A percentile compares a stretch with the other conserved stretches of the same genome.
Conservation (phyloP, 2,113 vertebrate genomes). For the Pelodiscus sinensis region DNA sequence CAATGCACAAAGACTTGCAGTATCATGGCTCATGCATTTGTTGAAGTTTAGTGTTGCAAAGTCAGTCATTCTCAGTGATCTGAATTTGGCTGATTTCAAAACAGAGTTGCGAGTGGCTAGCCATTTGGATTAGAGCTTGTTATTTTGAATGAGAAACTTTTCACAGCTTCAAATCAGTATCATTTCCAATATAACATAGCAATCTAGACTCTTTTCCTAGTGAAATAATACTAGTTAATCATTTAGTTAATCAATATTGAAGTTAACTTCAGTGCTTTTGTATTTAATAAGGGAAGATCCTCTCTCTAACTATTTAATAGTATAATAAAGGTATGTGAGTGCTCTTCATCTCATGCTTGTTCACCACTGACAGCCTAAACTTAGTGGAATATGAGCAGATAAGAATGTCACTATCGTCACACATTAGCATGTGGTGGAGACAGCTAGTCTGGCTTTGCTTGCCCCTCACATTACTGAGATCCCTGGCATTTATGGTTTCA, state of each 20-base stretch:
- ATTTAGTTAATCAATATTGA: not conserved
- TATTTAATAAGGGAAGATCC: not conserved
- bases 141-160: not conserved
- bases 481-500: not conserved
- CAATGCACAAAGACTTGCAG: not conserved
- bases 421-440: not conserved
- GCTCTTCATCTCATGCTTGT: rapidly evolving
- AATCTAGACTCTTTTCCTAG: not conserved
- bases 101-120: not conserved
- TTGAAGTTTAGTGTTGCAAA: conserved; percentile 2
- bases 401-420: not conserved
- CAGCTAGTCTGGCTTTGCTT: not conserved
- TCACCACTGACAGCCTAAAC: not conserved
- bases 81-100: not conserved
- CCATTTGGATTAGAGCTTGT: not conserved
- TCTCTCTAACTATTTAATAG: not conserved
- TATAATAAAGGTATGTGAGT: not conserved
- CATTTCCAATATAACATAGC: not conserved
- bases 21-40: not conserved
- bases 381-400: not conserved
- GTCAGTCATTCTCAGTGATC: not conserved
- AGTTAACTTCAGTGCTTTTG: not conserved
- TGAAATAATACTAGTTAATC: not conserved
- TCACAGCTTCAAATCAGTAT: not conserved
- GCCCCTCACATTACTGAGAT: not conserved